Conservation (phyloP, 2,797 vertebrate genomes). For the Neostethus bicornis region DNA sequence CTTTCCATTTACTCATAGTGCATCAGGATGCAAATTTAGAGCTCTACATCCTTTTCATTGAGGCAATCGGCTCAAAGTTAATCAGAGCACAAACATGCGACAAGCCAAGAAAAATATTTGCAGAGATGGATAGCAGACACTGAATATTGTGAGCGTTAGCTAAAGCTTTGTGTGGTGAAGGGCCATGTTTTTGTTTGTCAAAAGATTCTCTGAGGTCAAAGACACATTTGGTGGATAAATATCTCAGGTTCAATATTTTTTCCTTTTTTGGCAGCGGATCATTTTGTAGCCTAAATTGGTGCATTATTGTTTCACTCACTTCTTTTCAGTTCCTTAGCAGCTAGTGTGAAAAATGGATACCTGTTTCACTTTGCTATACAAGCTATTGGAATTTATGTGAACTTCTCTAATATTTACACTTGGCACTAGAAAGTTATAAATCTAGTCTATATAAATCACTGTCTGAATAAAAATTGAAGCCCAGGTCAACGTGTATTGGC, state of each 20-base stretch:
- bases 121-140: slow-evolving; percentile 52
- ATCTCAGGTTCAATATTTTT: slow-evolving; percentile 10
- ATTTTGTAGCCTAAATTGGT: not conserved
- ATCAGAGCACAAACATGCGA: slow-evolving; percentile 67
- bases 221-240: slow-evolving; percentile 25
- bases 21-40: slow-evolving; percentile 55
- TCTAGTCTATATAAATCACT: slow-evolving; percentile 15
- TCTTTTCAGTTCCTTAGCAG: slow-evolving; percentile 17
- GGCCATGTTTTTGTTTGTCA: slow-evolving; percentile 43
- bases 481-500: not conserved
- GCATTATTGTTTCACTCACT: not conserved
- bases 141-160: slow-evolving; percentile 52
- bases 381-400: slow-evolving; percentile 10
- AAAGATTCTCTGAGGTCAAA: slow-evolving; percentile 43
- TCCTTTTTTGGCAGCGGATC: not conserved
- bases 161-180: slow-evolving; percentile 28
- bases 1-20: slow-evolving; percentile 53
- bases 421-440: slow-evolving; percentile 21
- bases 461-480: not conserved
- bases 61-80: slow-evolving; percentile 49
- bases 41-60: slow-evolving; percentile 53
- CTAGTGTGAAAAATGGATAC: slow-evolving; percentile 35
- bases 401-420: slow-evolving; percentile 35
- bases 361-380: slow-evolving; percentile 7
- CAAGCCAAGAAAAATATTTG: slow-evolving; percentile 73